Evolutionary conservation across 1,140 invertebrate species (phyloP), one percentile per base, ranked within the genome.

Genomic region (Brachionus sp.): DNA sequence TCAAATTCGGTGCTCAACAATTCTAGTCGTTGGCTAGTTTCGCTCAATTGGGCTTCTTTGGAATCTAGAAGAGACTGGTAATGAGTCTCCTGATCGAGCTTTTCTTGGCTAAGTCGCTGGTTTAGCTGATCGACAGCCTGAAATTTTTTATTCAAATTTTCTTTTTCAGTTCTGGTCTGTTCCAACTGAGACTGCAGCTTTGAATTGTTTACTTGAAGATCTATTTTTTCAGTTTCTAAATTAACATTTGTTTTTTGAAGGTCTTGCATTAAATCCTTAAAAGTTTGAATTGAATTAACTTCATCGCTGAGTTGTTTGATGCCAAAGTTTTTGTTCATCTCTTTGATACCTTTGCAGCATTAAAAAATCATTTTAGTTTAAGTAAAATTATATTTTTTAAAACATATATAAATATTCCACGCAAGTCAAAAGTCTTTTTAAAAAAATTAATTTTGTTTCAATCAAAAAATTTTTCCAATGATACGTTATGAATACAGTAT

Each of bases 271-370:
- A 80, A 23, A 13, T 80, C 77, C 23, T 80, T 80, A 50, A 80
- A 80, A 25, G 57, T 80, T 23, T 80, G 50, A 13, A 80, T 80
- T 25, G 77, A 80, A n/a, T 57, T 66, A 0, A 42, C 62, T 19
- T 80, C 77, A 19, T 80, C 77, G 62, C 50, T 80, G 23, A 42
- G 50, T 25, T 80, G 77, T 29, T 80, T 19, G 37, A 80, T 57
- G 39, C 77, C 77, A 80, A 80, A 80, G 77, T 80, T 80, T 62
- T 80, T 80, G 16, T 80, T 80, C 77, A 80, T 80, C 42, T 80
- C 77, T 62, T 62, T 66, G 1, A 80, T 80, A 16, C 77, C 77
- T 80, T 75, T 75, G 3, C n/a, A 46, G 5, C 10, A 57, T 2
- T 2, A 16, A 57, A 57, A 57, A 57, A n/a, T n/a, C n/a, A n/a